Conservation (phyloP, 2,888 invertebrate genomes). For the Ethmia dodecea region DNA sequence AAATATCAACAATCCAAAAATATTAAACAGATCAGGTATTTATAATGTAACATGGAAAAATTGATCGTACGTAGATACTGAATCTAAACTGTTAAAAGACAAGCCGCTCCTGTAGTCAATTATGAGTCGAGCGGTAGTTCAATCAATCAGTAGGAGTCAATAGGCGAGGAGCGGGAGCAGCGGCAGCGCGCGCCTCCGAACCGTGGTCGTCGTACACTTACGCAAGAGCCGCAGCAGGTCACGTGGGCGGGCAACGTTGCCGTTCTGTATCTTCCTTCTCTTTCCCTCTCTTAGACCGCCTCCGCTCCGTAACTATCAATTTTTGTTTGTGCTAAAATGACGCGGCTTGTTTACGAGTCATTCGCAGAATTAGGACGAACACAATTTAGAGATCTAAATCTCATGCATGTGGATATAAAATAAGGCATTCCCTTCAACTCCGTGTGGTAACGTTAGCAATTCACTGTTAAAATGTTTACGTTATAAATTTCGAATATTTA, state of each 20-base stretch:
- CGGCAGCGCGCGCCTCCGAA: slow-evolving; percentile 30
- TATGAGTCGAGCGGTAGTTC: slow-evolving; percentile 17
- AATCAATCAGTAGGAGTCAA: slow-evolving; percentile 38
- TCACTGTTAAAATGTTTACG: too few relatives aligned
- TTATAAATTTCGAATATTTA: too few relatives aligned
- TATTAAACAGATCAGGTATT: too few relatives aligned
- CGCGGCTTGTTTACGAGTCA: slow-evolving; percentile 61
- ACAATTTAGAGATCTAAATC: too few relatives aligned
- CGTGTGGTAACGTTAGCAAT: too few relatives aligned
- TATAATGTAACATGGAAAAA: neutral
- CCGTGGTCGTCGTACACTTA: slow-evolving; percentile 54
- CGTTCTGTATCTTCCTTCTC: slow-evolving; percentile 37
- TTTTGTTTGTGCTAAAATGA: slow-evolving; percentile 70
- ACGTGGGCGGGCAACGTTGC: slow-evolving; percentile 71
- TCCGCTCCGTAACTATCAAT: slow-evolving; percentile 56
- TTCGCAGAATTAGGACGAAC: slow-evolving; percentile 60
- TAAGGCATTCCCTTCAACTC: too few relatives aligned
- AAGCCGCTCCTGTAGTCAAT: slow-evolving; percentile 13
- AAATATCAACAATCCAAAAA: too few relatives aligned
- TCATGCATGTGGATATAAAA: too few relatives aligned
- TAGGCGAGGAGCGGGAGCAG: slow-evolving; percentile 33
- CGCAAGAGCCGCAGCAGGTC: slow-evolving; percentile 70
- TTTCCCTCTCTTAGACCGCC: slow-evolving; percentile 56
- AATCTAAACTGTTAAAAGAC: neutral
- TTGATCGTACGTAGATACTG: neutral